Evolutionary conservation across 1,140 invertebrate species (phyloP).

Genomic region (Sycophaga agraensis): DNA sequence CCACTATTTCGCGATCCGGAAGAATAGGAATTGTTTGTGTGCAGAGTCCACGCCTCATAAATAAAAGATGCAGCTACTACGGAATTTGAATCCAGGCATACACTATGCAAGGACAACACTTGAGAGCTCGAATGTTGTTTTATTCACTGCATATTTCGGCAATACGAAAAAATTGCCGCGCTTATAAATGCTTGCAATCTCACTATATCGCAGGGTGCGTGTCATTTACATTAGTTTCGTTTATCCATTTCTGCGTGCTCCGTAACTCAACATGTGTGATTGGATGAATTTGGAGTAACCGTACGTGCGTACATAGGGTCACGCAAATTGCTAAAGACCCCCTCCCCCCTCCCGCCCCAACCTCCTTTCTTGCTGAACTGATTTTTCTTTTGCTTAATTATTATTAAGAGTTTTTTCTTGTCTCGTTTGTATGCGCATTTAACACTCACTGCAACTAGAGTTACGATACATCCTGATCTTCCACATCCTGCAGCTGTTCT

Average conservation of each 20-base stretch:
- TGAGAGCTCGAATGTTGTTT: conserved; percentile 24
- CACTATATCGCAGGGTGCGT: conserved; percentile 43
- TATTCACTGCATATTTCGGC: conserved; percentile 36
- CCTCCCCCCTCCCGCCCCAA: conserved; percentile 42
- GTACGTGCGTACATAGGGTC: conserved; percentile 47
- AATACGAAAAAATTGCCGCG: conserved; percentile 40
- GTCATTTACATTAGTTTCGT: conserved; percentile 37
- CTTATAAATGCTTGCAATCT: conserved; percentile 52
- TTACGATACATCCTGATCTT: conserved; percentile 93
- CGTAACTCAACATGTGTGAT: conserved; percentile 45
- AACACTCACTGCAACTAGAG: conserved; percentile 55
- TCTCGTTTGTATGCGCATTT: conserved; percentile 56
- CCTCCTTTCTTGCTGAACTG: conserved; percentile 50
- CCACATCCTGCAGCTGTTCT: conserved; percentile 85
- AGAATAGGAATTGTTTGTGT: conserved; percentile 17
- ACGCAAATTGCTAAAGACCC: conserved; percentile 52
- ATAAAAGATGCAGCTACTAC: conserved; percentile 32
- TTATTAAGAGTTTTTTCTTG: conserved; percentile 58
- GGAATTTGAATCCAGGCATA: conserved; percentile 34
- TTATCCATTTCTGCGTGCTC: conserved; percentile 42
- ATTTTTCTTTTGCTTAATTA: conserved; percentile 56
- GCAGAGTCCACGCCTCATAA: conserved; percentile 27
- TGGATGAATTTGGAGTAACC: conserved; percentile 48
- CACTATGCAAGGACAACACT: conserved; percentile 32
- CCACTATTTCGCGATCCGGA: conserved; percentile 5